Conservation (phyloP, 2,888 invertebrate species). For the Polydrusus cervinus region DNA sequence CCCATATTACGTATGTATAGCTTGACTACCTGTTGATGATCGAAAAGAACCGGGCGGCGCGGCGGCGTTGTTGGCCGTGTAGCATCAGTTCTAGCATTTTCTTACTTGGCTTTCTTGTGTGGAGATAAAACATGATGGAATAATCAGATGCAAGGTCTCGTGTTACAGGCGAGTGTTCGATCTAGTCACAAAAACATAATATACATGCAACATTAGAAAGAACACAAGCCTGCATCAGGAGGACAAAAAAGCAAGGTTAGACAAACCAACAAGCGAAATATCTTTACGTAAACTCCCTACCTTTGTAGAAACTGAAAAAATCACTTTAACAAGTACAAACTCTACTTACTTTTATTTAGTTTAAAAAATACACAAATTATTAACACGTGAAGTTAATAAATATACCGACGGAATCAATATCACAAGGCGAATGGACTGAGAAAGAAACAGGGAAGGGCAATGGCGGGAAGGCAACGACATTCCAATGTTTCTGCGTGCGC, state of each 20-base stretch:
- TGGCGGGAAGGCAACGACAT: slow-evolving; percentile 51
- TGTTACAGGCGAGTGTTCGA: slow-evolving; percentile 70
- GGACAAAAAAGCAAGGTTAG: slow-evolving; percentile 38
- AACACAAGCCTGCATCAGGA: slow-evolving; percentile 68
- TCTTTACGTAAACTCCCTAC: slow-evolving; percentile 4
- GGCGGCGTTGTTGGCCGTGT: background rate
- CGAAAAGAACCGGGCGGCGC: background rate
- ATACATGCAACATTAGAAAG: slow-evolving; percentile 67
- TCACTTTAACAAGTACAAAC: slow-evolving; percentile 27
- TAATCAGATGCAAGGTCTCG: slow-evolving; percentile 52
- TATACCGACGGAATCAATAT: slow-evolving; percentile 42
- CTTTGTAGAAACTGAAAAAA: slow-evolving; percentile 23
- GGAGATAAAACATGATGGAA: background rate
- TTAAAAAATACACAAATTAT: slow-evolving; percentile 39
- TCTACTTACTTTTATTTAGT: slow-evolving; percentile 26
- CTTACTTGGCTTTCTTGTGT: background rate
- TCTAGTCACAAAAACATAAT: slow-evolving; percentile 68
- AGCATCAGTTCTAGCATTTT: background rate
- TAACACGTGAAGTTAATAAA: slow-evolving; percentile 42
- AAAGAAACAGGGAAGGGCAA: slow-evolving; percentile 46
- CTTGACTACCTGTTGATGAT: slow-evolving; percentile 37
- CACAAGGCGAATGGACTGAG: slow-evolving; percentile 51
- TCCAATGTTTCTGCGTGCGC: slow-evolving; percentile 31
- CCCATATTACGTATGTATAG: slow-evolving; percentile 6
- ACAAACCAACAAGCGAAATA: slow-evolving; percentile 6